Base-by-base conservation (phyloP, 30 jellyfish, hydroid and myxozoan species). In the Cassiopea xamachana region DNA sequence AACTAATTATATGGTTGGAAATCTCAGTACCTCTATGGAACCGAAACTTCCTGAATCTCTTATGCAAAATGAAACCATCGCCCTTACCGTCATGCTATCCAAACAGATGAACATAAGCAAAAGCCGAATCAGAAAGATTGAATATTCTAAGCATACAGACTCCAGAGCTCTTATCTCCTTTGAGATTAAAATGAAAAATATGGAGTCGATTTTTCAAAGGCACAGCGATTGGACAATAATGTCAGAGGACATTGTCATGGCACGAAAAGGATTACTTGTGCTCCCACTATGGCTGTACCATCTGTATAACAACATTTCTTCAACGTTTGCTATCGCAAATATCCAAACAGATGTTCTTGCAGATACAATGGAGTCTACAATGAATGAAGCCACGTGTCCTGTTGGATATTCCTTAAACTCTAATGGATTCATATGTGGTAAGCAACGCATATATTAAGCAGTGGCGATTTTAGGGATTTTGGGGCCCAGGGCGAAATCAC, bases 391-490 rank as follows among this genome's bases (percentile, higher is more conserved):
- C 1, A 27, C 19, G 46, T 91, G 97, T 81, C 89, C 89, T 10
- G 69, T 19, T 14, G 94, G 91, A 10, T 81, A 75, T 27, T 73
- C 89, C 1, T 55, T 91, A 73, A 67, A 74, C 18, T 44, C 85
- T 2, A 91, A 91, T 83, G 97, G 97, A 15, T 83, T 75, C 86
- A 87, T 91, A 16, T 91, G 97, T 61, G 91, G 97, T 91, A 58
- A 77, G 97, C 27, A 4, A 27, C 39, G 39, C 39, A 27, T 27
- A 27, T 27, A 27, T 27, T 27, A 27, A 27, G 39, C 39, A 27
- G 39, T 27, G 7, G 64, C 64, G 64, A 55, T 55, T 55, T 55
- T 55, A 10, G 64, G 12, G 64, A 55, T 3, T 55, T 0, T 27
- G 39, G 39, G 39, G 39, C 39, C 39, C 39, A 27, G 39, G 39